Base-by-base conservation (phyloP, 2,888 invertebrate species). In the Acanthosepion pharaonis region DNA sequence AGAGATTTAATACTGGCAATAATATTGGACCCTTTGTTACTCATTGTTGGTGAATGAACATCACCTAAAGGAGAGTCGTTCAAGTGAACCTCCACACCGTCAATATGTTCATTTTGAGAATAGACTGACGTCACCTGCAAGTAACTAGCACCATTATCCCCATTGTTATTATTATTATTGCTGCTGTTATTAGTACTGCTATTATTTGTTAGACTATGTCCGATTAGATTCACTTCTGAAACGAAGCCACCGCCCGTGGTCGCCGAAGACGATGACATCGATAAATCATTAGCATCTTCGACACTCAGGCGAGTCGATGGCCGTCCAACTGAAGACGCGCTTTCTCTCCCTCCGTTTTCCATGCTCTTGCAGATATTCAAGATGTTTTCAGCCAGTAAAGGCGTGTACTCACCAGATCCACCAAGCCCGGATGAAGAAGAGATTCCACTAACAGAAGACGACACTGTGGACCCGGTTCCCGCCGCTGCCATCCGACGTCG, bases 301-400 rank as follows among this genome's bases (percentile, higher is more conserved):
- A 93, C 28, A 9, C n/a, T n/a, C 18, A n/a, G 15, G 11, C 53
- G 93, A 93, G 93, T 53, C n/a, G 93, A 49, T 25, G 49, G 49
- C 5, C 93, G 48, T 6, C 53, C 93, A 42, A 93, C 93, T 9
- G 49, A 93, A 53, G 93, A n/a, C 4, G 15, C 42, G 49, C 53
- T 42, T 28, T 93, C 93, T 51, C 49, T 25, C 51, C 28, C 92
- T n/a, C 23, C 49, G 20, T n/a, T 49, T n/a, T 53, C 93, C 20
- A 93, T 49, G 28, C 93, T 93, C 53, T 93, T 93, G 51, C 93
- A 53, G 8, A 93, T 93, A 49, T 93, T 93, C 93, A 93, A 93
- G 15, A 93, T 93, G n/a, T 49, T 53, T 93, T 93, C 53, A 9
- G 93, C 53, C 3, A 93, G 93, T n/a, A 93, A 53, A 0, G 93